Percentiles rank a stretch among this genome's conserved stretches.
phyloP scores from a whole-genome alignment of 2,888 invertebrate genomes.

The Tridacna crocea region DNA sequence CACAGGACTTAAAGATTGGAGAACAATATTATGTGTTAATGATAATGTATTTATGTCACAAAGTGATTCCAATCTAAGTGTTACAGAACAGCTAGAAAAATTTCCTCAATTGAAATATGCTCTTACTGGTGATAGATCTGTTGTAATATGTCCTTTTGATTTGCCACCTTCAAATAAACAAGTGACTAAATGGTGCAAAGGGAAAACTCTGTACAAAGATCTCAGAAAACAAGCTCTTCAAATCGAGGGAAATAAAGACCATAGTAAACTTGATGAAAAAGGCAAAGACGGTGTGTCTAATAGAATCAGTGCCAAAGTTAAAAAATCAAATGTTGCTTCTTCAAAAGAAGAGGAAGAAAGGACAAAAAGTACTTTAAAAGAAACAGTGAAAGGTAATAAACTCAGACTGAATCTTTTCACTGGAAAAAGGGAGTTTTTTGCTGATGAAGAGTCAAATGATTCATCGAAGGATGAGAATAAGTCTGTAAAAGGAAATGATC shows the following conservation, averaged over 20 bases:
- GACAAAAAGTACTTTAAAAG: neutral
- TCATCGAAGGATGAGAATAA: neutral
- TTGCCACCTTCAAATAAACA: constrained; percentile 64
- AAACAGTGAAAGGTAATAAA: constrained; percentile 3
- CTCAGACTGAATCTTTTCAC: constrained; percentile 49
- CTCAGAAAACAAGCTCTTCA: constrained; percentile 42
- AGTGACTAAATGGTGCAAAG: constrained; percentile 66
- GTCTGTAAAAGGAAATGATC: neutral
- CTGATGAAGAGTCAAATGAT: neutral
- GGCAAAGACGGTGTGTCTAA: constrained; percentile 11
- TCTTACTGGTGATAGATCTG: constrained; percentile 66
- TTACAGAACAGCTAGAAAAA: constrained; percentile 66
- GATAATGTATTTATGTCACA: constrained; percentile 64
- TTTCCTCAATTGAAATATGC: constrained; percentile 71
- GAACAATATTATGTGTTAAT: constrained; percentile 61
- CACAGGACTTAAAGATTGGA: constrained; percentile 66
- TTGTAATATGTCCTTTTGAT: constrained; percentile 74
- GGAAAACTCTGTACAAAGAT: constrained; percentile 48
- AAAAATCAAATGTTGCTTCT: neutral
- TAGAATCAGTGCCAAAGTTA: constrained; percentile 4
- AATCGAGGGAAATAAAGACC: constrained; percentile 21
- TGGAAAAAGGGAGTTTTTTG: constrained; percentile 36
- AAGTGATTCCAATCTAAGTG: constrained; percentile 45
- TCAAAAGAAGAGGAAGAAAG: neutral
- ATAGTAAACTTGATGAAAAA: constrained; percentile 16